A percentile compares a stretch with the other conserved stretches of the same genome.
These are phyloP conservation scores for Gryllus bimaculatus DNA, from an alignment of 1,140 invertebrate species.

Conservation along the genomic window DNA sequence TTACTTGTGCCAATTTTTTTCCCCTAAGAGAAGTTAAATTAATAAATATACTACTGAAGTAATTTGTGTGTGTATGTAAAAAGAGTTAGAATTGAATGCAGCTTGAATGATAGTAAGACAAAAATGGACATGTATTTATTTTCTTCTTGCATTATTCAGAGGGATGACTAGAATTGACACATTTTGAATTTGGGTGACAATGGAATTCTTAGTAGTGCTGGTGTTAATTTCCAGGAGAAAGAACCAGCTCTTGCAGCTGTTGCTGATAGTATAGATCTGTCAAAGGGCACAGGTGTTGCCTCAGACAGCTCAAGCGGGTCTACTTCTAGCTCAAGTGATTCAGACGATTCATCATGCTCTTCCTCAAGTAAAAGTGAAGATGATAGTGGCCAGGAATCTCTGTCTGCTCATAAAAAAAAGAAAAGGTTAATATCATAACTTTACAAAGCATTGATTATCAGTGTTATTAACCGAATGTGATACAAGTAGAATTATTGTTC, in stretches of 20 bases:
- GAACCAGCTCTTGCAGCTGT: slow-evolving; percentile 74
- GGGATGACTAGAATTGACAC: too few relatives aligned
- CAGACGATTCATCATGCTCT: slow-evolving; percentile 50
- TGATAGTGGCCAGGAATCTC: slow-evolving; percentile 68
- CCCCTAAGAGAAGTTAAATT: too few relatives aligned
- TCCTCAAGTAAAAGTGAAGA: slow-evolving; percentile 52
- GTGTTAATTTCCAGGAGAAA: slow-evolving; percentile 40
- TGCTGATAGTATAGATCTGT: slow-evolving; percentile 79
- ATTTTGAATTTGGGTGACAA: too few relatives aligned
- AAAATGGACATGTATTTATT: too few relatives aligned
- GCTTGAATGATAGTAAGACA: too few relatives aligned
- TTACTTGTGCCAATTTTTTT: too few relatives aligned
- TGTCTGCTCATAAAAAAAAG: slow-evolving; percentile 81
- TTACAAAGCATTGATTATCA: neutral
- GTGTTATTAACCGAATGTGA: neutral
- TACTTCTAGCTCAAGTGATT: slow-evolving; percentile 63
- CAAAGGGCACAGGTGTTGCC: slow-evolving; percentile 78
- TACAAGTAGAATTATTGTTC: neutral
- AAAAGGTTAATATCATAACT: slow-evolving; percentile 36
- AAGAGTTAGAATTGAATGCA: too few relatives aligned
- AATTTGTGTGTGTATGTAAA: too few relatives aligned
- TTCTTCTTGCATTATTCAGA: too few relatives aligned
- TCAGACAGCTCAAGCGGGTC: slow-evolving; percentile 90
- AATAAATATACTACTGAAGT: too few relatives aligned
- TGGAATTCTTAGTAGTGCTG: neutral